Percentiles rank a stretch among this genome's conserved stretches.
These are phyloP conservation scores for Enteromius paludinosus DNA, from an alignment of 2,797 vertebrate genomes.

Conservation along the genomic window DNA sequence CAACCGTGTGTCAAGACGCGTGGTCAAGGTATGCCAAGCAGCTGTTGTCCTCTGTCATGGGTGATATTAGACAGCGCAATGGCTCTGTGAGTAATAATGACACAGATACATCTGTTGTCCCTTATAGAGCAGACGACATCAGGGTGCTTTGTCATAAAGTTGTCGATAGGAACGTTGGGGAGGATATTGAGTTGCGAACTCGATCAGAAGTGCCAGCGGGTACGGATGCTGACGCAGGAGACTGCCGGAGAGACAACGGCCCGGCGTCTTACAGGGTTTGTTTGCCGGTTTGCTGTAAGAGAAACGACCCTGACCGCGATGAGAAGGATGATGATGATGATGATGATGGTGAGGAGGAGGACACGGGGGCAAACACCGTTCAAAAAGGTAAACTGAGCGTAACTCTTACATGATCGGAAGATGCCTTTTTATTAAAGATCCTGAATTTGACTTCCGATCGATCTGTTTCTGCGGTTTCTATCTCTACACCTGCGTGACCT, in stretches of 20 bases:
- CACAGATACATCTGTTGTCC: constrained; percentile 61
- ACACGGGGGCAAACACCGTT: constrained; percentile 39
- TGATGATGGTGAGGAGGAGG: constrained; percentile 20
- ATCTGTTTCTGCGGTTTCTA: not conserved
- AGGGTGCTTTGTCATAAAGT: constrained; percentile 69
- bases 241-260: not conserved
- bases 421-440: not conserved
- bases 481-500: not conserved
- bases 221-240: not conserved
- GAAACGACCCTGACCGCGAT: constrained; percentile 6
- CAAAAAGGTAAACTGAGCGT: constrained; percentile 65
- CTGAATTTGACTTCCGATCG: not conserved
- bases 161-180: constrained; percentile 58
- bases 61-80: constrained; percentile 60
- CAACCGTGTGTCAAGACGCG: constrained; percentile 54
- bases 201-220: constrained; percentile 40
- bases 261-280: constrained; percentile 18
- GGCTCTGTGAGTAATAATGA: constrained; percentile 56
- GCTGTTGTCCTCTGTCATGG: constrained; percentile 73
- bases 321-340: constrained; percentile 4
- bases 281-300: constrained; percentile 61
- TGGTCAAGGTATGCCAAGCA: constrained; percentile 72
- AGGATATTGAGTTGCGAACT: constrained; percentile 57
- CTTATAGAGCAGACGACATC: constrained; percentile 62
- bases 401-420: not conserved